Evolutionary conservation across 2,888 invertebrate genomes (phyloP), one percentile per base, ranked within the genome.

Genomic region (Volucella inflata): DNA sequence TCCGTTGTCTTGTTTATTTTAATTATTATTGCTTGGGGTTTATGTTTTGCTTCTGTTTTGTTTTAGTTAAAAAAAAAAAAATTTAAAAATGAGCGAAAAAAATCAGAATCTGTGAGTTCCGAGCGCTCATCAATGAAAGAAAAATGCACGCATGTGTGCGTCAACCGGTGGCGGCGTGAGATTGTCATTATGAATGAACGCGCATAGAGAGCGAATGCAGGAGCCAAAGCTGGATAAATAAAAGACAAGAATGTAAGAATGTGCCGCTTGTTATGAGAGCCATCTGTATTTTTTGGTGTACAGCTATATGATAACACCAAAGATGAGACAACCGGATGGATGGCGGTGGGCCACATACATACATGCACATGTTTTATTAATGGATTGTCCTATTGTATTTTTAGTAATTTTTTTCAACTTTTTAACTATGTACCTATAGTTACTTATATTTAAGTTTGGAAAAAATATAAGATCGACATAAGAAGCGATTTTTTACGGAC

Each of bases 71-170:
- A 10, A 16, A 57, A 57, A 40, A 11, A 11, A 51, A 11, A 4
- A 55, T n/a, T n/a, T n/a, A 53, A 53, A 53, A 11, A n/a, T n/a
- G n/a, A n/a, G 0, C 30, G n/a, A 14, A 17, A 60, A 12, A 38
- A 8, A 71, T 71, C 71, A 78, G 64, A 30, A 30, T 30, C 30
- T 30, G 30, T 78, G 71, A 78, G 78, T 55, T 71, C 55, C 70
- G 36, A 46, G 55, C 64, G 55, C 46, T 77, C 78, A 78, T 78
- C 78, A 78, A 78, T 78, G 78, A 65, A 74, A 74, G 74, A 8
- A 55, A 64, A 57, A 48, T 44, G 16, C 21, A 51, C 51, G 21
- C 40, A 40, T 12, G 42, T 40, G 21, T 21, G 38, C 50, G 46
- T 42, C 40, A 46, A 48, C n/a, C 67, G 8, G 70, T 46, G 12